These are phyloP conservation scores for Argyrosomus regius DNA, from an alignment of 2,797 vertebrate genomes.

Conservation along the genomic window DNA sequence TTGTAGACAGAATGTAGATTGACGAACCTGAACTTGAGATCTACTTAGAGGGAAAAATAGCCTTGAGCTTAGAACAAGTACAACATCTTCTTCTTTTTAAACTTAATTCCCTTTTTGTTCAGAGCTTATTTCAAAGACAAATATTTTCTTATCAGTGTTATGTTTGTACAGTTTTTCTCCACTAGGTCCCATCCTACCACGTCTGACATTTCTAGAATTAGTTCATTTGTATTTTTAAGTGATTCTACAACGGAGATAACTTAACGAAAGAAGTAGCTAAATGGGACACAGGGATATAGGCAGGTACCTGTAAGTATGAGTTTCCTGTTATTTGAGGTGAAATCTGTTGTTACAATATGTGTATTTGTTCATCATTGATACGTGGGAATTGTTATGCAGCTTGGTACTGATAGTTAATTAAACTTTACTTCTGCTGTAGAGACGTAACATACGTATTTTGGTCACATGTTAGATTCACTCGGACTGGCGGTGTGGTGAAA, in stretches of 20 bases:
- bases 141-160: constrained; percentile 13
- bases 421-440: neutral
- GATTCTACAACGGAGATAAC: neutral
- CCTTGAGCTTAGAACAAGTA: neutral
- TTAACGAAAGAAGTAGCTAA: constrained; percentile 5
- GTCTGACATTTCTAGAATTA: constrained; percentile 19
- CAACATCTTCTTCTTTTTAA: constrained; percentile 14
- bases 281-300: neutral
- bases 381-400: neutral
- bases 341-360: neutral
- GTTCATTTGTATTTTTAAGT: constrained; percentile 15
- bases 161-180: neutral
- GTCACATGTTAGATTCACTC: constrained; percentile 14
- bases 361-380: neutral
- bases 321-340: neutral
- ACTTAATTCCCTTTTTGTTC: constrained; percentile 18
- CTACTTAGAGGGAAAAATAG: neutral
- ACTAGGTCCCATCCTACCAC: neutral
- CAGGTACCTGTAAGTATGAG: neutral
- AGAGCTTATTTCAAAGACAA: constrained; percentile 35
- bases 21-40: neutral
- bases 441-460: constrained; percentile 27
- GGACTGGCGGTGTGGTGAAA: constrained; percentile 28
- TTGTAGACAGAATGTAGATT: too few species aligned
- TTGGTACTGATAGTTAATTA: neutral